Conservation (phyloP, 2,888 invertebrate species). For the Rhagonycha lutea region DNA sequence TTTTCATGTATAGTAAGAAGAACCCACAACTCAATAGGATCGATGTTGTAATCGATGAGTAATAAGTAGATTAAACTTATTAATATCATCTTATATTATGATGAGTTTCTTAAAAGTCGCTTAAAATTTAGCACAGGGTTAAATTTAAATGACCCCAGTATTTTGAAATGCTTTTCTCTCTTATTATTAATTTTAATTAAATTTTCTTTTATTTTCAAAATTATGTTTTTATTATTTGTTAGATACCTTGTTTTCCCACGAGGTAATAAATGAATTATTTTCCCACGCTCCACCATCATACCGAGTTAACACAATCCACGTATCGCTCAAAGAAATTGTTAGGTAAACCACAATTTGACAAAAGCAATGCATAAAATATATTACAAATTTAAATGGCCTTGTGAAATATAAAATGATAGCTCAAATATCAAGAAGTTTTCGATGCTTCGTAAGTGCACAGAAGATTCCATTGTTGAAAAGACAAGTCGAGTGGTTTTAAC, state of each 20-base stretch:
- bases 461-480: not conserved
- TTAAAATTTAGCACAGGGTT: no score
- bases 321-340: not conserved
- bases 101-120: no score
- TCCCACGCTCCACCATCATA: not conserved
- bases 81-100: no score
- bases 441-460: not conserved
- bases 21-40: no score
- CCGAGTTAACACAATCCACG: not conserved
- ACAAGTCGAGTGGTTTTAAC: conserved; percentile 1
- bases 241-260: not conserved
- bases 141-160: no score
- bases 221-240: not conserved
- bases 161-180: not conserved
- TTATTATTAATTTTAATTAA: not conserved
- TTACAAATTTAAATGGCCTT: not conserved
- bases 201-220: not conserved
- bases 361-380: not conserved
- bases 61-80: no score
- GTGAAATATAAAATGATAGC: not conserved
- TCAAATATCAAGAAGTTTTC: not conserved
- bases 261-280: not conserved
- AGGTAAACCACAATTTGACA: not conserved
- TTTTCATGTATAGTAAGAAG: no score
- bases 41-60: no score